phyloP scores from a whole-genome alignment of 2,113 vertebrate species.

The Neodon shergylaensis region DNA sequence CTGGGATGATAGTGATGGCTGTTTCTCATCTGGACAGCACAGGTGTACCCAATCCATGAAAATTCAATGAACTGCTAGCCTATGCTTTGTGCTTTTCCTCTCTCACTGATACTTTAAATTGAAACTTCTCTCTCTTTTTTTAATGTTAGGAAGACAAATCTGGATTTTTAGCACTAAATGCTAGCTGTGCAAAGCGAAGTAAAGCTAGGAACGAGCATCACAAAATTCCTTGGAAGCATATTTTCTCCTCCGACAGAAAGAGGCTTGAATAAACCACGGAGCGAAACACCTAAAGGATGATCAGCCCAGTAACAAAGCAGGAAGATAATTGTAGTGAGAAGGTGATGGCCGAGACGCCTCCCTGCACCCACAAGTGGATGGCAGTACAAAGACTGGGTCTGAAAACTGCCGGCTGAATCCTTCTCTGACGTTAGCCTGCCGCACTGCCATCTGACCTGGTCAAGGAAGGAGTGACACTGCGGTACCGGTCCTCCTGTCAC shows the following conservation, averaged over 20 bases:
- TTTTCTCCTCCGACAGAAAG: slow-evolving; percentile 45
- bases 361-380: slow-evolving; percentile 75
- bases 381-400: slow-evolving; percentile 50
- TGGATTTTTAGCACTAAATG: slow-evolving; percentile 44
- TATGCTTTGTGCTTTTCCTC: not conserved
- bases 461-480: slow-evolving; percentile 34
- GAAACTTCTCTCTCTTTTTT: not conserved
- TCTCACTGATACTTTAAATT: not conserved
- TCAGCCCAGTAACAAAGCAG: slow-evolving; percentile 79
- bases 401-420: slow-evolving; percentile 1
- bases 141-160: not conserved
- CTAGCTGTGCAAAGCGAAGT: slow-evolving; percentile 1
- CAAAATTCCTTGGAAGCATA: not conserved
- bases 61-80: not conserved
- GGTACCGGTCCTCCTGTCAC: not conserved
- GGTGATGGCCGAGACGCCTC: slow-evolving; percentile 78
- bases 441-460: not conserved
- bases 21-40: not conserved
- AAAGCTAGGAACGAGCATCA: slow-evolving; percentile 6
- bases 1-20: not conserved
- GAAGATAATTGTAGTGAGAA: slow-evolving; percentile 57
- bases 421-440: not conserved
- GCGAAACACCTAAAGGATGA: slow-evolving; percentile 39
- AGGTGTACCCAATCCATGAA: slow-evolving; percentile 3
- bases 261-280: slow-evolving; percentile 21